Conservation (phyloP, 2,113 vertebrate species). For the Pavo muticus region DNA sequence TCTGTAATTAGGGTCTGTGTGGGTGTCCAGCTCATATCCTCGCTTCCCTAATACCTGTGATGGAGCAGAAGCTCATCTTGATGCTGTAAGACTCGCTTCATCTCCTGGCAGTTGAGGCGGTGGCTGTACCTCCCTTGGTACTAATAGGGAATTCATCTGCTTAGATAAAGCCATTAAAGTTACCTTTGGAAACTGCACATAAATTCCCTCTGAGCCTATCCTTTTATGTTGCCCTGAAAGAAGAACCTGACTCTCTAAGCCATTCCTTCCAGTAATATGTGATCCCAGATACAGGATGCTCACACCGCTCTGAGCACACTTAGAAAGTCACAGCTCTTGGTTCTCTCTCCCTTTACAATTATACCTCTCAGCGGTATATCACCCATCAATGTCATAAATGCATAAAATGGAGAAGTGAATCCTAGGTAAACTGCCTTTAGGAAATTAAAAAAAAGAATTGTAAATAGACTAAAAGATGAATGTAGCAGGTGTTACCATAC, state of each 20-base stretch:
- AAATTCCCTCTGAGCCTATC: too few species aligned
- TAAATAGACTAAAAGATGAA: neutral
- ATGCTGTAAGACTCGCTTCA: neutral
- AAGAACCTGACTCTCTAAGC: neutral
- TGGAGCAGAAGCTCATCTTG: neutral
- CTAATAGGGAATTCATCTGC: neutral
- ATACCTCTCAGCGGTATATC: neutral
- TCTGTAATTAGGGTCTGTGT: neutral
- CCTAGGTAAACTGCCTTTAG: neutral
- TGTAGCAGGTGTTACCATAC: neutral
- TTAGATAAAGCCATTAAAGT: neutral
- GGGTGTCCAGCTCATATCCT: neutral
- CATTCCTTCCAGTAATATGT: neutral
- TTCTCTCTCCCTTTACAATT: neutral
- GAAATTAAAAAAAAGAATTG: neutral
- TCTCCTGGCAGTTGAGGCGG: rapidly evolving
- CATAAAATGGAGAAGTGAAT: neutral
- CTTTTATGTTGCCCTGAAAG: neutral
- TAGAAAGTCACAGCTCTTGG: neutral
- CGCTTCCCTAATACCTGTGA: rapidly evolving
- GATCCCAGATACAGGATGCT: neutral
- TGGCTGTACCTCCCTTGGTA: rapidly evolving
- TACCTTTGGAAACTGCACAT: neutral
- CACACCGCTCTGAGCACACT: neutral
- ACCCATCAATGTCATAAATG: rapidly evolving